Conservation (phyloP, 1,140 invertebrate genomes). For the Leptonema lineaticorne region DNA sequence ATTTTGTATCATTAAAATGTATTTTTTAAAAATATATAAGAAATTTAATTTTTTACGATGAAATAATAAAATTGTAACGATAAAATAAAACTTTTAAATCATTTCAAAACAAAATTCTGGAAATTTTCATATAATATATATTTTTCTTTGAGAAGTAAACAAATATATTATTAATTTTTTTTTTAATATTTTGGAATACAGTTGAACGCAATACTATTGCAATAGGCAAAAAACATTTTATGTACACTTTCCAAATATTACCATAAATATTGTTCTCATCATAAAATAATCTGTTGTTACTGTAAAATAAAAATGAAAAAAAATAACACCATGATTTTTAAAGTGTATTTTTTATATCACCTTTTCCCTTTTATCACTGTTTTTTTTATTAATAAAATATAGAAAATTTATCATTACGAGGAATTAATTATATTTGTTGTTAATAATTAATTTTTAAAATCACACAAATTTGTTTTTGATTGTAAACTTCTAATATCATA, state of each 20-base stretch:
- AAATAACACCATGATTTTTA: not conserved
- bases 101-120: not conserved
- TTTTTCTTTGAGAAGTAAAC: not conserved
- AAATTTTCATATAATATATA: not conserved
- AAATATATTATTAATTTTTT: not conserved
- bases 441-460: no score
- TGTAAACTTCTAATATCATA: no score
- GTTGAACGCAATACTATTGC: not conserved
- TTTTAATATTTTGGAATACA: not conserved
- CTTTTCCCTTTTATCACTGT: no score
- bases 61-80: not conserved
- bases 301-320: conserved; percentile 8
- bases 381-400: no score
- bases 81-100: not conserved
- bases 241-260: not conserved
- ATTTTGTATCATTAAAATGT: no score
- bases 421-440: no score
- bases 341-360: not conserved
- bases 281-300: conserved; percentile 7
- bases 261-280: conserved; percentile 3
- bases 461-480: no score
- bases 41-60: no score
- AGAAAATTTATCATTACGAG: no score
- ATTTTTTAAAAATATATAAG: no score
- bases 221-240: not conserved